phyloP scores from a whole-genome alignment of 1,140 invertebrate species.

The Zaprionus gabonicus region DNA sequence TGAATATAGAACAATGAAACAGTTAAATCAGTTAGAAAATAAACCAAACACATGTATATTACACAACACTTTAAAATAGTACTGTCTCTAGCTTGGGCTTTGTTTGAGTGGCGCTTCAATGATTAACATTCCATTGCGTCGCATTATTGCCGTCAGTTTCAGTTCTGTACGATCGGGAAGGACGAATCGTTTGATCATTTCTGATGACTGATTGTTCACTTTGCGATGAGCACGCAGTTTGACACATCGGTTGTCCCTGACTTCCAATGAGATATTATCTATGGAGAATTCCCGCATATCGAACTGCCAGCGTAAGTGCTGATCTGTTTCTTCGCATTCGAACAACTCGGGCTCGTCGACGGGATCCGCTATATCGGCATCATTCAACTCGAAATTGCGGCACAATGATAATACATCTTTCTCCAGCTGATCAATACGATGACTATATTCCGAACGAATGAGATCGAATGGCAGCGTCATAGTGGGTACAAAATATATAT shows the following conservation, averaged over 20 bases:
- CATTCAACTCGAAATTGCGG: background rate
- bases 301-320: slow-evolving; percentile 31
- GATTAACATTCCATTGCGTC: slow-evolving; percentile 21
- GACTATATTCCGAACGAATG: slow-evolving; percentile 16
- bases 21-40: background rate
- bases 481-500: background rate
- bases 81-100: background rate
- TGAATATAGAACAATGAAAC: no score
- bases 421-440: slow-evolving; percentile 33
- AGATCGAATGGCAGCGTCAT: slow-evolving; percentile 13
- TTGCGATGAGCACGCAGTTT: slow-evolving; percentile 18
- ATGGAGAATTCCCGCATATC: slow-evolving; percentile 36
- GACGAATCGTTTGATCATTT: slow-evolving; percentile 21
- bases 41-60: background rate
- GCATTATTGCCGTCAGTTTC: slow-evolving; percentile 11
- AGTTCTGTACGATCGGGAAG: slow-evolving; percentile 17
- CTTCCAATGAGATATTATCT: slow-evolving; percentile 21
- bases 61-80: background rate
- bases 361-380: background rate
- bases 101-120: slow-evolving; percentile 15
- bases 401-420: slow-evolving; percentile 27
- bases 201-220: background rate
- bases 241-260: slow-evolving; percentile 4
- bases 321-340: background rate
- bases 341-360: background rate